These are phyloP conservation scores for Acanthosepion pharaonis DNA, from an alignment of 2,888 invertebrate species.

Conservation along the genomic window DNA sequence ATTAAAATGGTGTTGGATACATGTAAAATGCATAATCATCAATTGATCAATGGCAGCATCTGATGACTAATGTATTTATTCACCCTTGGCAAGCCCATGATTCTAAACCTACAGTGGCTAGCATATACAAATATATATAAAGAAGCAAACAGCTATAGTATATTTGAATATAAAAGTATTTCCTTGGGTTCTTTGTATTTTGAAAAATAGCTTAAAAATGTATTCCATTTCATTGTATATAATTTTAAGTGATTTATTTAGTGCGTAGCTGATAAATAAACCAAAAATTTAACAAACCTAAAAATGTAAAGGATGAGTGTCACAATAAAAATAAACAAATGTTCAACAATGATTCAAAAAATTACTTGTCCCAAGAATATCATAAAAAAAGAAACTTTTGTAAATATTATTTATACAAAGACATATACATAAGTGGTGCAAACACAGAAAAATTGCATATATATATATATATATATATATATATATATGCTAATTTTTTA, in stretches of 20 bases:
- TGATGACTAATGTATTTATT: too few species aligned
- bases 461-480: conserved; percentile 33
- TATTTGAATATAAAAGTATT: too few species aligned
- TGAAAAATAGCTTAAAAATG: neutral
- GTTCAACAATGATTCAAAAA: neutral
- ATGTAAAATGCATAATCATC: too few species aligned
- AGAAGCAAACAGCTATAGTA: too few species aligned
- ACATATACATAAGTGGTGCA: neutral
- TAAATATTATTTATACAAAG: neutral
- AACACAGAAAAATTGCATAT: neutral
- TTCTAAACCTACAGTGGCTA: too few species aligned
- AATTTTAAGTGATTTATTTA: neutral
- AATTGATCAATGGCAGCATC: too few species aligned
- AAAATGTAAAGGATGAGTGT: neutral
- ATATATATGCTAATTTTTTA: neutral
- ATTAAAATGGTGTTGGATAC: too few species aligned
- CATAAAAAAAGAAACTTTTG: neutral
- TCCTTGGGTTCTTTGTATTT: neutral
- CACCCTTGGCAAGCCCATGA: too few species aligned
- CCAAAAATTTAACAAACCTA: neutral
- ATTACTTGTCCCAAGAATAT: neutral
- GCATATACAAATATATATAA: too few species aligned
- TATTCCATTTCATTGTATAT: neutral
- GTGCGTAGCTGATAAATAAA: neutral
- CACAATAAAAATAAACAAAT: neutral